Conservation (phyloP, 2,797 vertebrate species). For the Pangasius macronema region DNA sequence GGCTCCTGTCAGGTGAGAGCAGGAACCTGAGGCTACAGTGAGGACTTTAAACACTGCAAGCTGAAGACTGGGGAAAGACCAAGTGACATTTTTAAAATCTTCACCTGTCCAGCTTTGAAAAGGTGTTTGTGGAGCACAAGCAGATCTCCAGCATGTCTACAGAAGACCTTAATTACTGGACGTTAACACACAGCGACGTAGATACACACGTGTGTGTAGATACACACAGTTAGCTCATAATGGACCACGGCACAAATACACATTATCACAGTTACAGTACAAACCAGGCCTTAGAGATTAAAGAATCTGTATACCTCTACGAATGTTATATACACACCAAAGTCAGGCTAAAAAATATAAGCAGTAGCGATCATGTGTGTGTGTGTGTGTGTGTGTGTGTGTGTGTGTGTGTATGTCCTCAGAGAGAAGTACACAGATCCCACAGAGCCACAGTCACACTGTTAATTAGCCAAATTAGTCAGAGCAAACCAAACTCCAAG, state of each 20-base stretch:
- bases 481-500: slow-evolving; percentile 53
- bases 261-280: neutral
- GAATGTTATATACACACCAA: neutral
- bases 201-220: neutral
- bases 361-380: slow-evolving; percentile 8
- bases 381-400: slow-evolving; percentile 19
- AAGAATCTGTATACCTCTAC: neutral
- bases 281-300: neutral
- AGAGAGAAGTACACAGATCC: slow-evolving; percentile 37
- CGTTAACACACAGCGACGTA: neutral
- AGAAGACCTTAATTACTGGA: no score
- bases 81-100: no score
- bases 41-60: no score
- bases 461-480: slow-evolving; percentile 64
- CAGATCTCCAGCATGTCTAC: neutral
- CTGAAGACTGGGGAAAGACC: no score
- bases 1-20: no score
- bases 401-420: slow-evolving; percentile 30
- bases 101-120: no score
- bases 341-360: slow-evolving; percentile 30
- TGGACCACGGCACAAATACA: neutral
- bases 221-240: neutral
- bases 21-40: no score
- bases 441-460: slow-evolving; percentile 49
- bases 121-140: neutral